Evolutionary conservation across 2,113 vertebrate genomes (phyloP).

Genomic region (Aleadryas rufinucha): DNA sequence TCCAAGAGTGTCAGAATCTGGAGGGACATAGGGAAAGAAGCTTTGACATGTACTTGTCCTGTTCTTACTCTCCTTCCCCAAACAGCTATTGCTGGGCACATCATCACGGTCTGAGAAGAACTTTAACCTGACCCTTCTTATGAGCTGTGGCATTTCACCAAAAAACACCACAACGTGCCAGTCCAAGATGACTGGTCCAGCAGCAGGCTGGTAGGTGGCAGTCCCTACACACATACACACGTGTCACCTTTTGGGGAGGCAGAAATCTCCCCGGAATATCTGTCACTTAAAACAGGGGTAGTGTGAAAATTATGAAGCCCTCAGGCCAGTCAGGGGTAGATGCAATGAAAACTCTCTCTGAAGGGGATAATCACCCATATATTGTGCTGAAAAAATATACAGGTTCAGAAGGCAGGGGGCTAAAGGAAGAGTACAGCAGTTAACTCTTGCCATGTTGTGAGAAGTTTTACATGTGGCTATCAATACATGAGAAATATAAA

Average conservation of each 20-base stretch:
- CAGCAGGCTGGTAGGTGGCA: background rate
- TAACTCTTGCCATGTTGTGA: background rate
- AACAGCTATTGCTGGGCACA: background rate
- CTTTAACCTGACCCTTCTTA: background rate
- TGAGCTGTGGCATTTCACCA: background rate
- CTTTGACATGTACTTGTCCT: background rate
- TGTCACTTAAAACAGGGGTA: background rate
- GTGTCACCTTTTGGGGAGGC: background rate
- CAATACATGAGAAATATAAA: background rate
- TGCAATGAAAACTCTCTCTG: background rate
- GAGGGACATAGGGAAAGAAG: background rate
- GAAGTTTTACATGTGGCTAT: background rate
- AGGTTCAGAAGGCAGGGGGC: background rate
- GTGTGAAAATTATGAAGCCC: background rate
- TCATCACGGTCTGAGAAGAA: background rate
- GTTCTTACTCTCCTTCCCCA: background rate
- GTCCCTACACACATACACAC: rapidly evolving
- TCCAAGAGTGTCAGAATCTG: background rate
- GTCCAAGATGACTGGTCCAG: background rate
- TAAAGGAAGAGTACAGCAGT: background rate
- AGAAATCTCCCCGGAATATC: background rate
- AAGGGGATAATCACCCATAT: background rate
- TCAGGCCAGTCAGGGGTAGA: background rate
- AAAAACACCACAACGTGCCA: rapidly evolving
- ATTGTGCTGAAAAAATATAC: background rate